A percentile compares a stretch with the other conserved stretches of the same genome.
phyloP scores from a whole-genome alignment of 2,888 invertebrate species.

The Andrena fulva region DNA sequence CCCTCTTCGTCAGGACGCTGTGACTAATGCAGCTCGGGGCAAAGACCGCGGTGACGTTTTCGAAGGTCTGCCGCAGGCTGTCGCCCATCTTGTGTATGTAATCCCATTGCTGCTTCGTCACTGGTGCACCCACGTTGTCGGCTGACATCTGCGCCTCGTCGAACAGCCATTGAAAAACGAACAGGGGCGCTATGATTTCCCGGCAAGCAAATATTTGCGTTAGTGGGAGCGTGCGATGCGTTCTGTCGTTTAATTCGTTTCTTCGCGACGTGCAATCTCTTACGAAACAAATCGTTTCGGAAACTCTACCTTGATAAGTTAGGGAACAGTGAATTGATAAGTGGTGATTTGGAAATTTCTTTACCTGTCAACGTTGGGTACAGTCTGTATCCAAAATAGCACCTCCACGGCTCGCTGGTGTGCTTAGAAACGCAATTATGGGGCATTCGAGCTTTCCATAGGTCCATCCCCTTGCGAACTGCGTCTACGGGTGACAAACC shows the following conservation, averaged over 20 bases:
- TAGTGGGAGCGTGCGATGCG: background rate
- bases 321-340: background rate
- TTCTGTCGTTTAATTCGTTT: background rate
- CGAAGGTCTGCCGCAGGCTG: slow-evolving; percentile 92
- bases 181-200: slow-evolving; percentile 90
- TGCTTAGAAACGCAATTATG: slow-evolving; percentile 90
- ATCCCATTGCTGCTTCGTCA: slow-evolving; percentile 96
- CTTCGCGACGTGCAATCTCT: background rate
- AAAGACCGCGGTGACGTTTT: slow-evolving; percentile 95
- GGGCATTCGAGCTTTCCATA: slow-evolving; percentile 93
- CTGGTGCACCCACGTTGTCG: slow-evolving; percentile 95
- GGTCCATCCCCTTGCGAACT: slow-evolving; percentile 90
- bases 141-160: slow-evolving; percentile 98
- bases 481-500: slow-evolving; percentile 88
- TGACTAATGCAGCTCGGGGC: slow-evolving; percentile 98
- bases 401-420: slow-evolving; percentile 93
- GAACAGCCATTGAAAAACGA: slow-evolving; percentile 97
- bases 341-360: slow-evolving; percentile 55
- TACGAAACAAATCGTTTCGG: background rate
- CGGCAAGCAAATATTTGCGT: slow-evolving; percentile 23
- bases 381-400: slow-evolving; percentile 95
- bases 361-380: slow-evolving; percentile 94
- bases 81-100: slow-evolving; percentile 96
- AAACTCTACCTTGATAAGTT: background rate
- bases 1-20: slow-evolving; percentile 93